Conservation (phyloP, 2,888 invertebrate genomes). For the Drosophila flavopinicola region DNA sequence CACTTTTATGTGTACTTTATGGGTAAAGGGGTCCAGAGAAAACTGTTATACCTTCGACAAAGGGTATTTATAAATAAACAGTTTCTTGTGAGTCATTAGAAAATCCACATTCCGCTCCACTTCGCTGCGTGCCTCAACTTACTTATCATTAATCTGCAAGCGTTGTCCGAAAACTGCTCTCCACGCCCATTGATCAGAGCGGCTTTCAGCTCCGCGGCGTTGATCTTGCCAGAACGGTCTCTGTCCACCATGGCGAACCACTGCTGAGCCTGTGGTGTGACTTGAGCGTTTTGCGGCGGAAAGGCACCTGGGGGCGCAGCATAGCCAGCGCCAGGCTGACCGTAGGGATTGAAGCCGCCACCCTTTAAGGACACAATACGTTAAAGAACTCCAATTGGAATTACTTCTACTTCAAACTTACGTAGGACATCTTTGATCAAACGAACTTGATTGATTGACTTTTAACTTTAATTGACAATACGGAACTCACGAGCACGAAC, state of each 20-base stretch:
- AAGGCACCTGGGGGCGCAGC: slow-evolving; percentile 82
- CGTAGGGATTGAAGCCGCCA: slow-evolving; percentile 76
- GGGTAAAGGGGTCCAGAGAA: too few species aligned
- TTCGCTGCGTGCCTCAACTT: slow-evolving; percentile 45
- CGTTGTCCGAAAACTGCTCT: slow-evolving; percentile 88
- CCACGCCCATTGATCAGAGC: slow-evolving; percentile 95
- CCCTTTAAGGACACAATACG: slow-evolving; percentile 41
- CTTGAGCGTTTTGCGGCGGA: slow-evolving; percentile 85
- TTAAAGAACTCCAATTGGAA: neutral
- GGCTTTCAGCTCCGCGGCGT: slow-evolving; percentile 89
- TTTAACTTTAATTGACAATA: slow-evolving; percentile 30
- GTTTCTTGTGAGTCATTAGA: slow-evolving; percentile 42
- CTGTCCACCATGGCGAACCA: slow-evolving; percentile 94
- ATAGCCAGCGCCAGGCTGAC: slow-evolving; percentile 72
- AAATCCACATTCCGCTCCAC: slow-evolving; percentile 10
- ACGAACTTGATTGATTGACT: slow-evolving; percentile 17
- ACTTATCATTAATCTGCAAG: slow-evolving; percentile 93
- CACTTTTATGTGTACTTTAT: too few species aligned
- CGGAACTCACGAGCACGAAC: slow-evolving; percentile 12
- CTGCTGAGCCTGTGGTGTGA: slow-evolving; percentile 90
- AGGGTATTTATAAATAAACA: neutral
- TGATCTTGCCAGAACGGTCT: slow-evolving; percentile 93
- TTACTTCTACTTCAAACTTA: slow-evolving; percentile 45
- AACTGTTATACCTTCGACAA: neutral
- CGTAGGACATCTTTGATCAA: slow-evolving; percentile 74